A percentile compares a stretch with the other conserved stretches of the same genome.
Evolutionary conservation across 2,888 invertebrate genomes (phyloP).

Genomic region (Sarcophaga caerulescens): DNA sequence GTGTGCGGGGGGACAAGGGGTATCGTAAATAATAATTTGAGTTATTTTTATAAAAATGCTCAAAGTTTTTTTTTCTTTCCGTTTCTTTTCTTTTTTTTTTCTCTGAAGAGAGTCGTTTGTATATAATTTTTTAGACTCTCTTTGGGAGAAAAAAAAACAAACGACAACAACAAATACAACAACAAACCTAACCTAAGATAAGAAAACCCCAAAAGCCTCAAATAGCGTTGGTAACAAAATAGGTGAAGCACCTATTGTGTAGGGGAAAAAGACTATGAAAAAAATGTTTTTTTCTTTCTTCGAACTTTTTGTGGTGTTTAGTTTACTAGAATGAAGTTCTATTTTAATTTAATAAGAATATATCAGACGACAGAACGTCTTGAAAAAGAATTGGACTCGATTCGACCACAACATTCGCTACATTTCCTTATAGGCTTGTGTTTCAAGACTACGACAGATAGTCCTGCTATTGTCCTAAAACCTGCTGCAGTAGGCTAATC

Average conservation of each 20-base stretch:
- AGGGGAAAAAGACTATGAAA: not conserved
- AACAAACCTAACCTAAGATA: constrained; percentile 66
- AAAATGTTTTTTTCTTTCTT: not conserved
- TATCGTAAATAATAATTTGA: constrained; percentile 24
- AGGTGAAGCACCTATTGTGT: constrained; percentile 42
- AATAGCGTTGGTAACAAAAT: constrained; percentile 58
- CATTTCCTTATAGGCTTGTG: too few relatives aligned
- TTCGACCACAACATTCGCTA: too few relatives aligned
- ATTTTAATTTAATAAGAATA: not conserved
- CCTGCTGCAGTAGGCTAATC: too few relatives aligned
- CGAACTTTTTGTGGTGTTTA: constrained; percentile 1
- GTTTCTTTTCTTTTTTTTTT: constrained; percentile 26
- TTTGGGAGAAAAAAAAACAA: not conserved
- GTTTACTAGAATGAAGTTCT: not conserved
- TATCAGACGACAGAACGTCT: too few relatives aligned
- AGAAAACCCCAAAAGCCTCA: constrained; percentile 67
- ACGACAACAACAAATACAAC: constrained; percentile 3
- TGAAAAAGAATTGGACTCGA: too few relatives aligned
- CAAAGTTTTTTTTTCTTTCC: constrained; percentile 26
- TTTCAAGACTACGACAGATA: too few relatives aligned
- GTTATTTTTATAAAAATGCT: constrained; percentile 31
- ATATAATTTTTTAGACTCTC: not conserved
- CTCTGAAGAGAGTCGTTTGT: constrained; percentile 22
- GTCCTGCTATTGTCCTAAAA: too few relatives aligned
- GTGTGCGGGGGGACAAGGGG: not conserved